Base-by-base conservation (phyloP, 2,797 vertebrate genomes). In the Siniperca undulata region DNA sequence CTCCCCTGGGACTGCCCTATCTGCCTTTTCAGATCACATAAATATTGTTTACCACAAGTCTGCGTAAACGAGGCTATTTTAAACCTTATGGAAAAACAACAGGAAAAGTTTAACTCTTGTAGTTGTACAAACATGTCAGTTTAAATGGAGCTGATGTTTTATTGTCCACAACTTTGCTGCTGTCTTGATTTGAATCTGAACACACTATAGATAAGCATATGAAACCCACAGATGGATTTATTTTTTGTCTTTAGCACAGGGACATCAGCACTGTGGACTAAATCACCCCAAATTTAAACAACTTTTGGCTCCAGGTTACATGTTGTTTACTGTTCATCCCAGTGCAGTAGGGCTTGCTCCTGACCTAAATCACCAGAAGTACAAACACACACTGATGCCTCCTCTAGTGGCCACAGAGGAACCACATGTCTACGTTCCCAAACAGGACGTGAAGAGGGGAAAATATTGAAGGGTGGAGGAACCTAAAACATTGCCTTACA, bases 1-100 rank as follows among this genome's bases (percentile, higher is more conserved):
- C 81, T 64, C 94, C 78, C 87, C 1, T n/a, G 94, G 92, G 94
- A 94, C 71, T 2, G 38, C 56, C 66, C 70, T 94, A 95, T 95
- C 95, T 89, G 81, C 69, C 60, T 79, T 83, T 87, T 64, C 80
- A 84, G 78, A 95, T 95, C 94, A 82, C 92, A 89, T 87, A 92
- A 93, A 94, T 92, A 89, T 90, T 85, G 84, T 93, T 95, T 95
- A 95, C 94, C 89, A 91, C 92, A 94, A 92, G 86, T 76, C 81
- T 87, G 77, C 71, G 46, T 89, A 94, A 90, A 92, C 68, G 14
- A 27, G 76, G 87, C 90, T 94, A 94, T 96, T 95, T 95, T 90
- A 77, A 93, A 89, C 83, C 38, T 42, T 2, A 53, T 62, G 67
- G 78, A 90, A 92, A 88, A 95, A 94, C 87, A 95, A 93, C 92